Evolutionary conservation across 2,888 invertebrate genomes (phyloP), one percentile per base, ranked within the genome.

Genomic region (Troides aeacus): DNA sequence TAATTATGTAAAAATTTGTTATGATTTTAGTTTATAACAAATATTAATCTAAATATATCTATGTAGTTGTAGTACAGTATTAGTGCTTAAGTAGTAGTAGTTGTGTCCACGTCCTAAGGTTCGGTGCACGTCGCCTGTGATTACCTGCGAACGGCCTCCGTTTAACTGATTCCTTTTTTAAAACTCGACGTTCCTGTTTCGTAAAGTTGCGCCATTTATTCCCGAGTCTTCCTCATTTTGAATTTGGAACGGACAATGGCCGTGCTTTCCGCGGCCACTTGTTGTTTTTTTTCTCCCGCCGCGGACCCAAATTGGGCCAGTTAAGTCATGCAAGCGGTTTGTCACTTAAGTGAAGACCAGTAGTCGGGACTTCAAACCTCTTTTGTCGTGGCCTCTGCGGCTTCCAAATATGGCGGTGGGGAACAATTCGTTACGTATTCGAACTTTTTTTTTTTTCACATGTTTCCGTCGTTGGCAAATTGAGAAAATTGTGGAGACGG

Each of bases 131-230:
- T 90, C 87, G 84, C 84, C 86, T 83, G 90, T 90, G 92, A 92
- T 92, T 92, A 92, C 90, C 84, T 84, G 90, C 87, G 80, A 91
- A 91, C 88, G 89, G 90, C 87, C 87, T 83, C 90, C 86, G 90
- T 90, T 90, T 90, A 91, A 90, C 80, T 82, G 86, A 89, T 86
- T 88, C 90, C 88, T 85, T 90, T 91, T 90, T 90, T 85, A 83
- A 90, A 91, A 89, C 87, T 85, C 79, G 84, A 85, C 89, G 89
- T 88, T 90, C 90, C 89, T 89, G 89, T 90, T 90, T 88, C 79
- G 81, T 87, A 80, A 90, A 87, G 86, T 85, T 79, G 86, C 80
- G 74, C 88, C 90, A 90, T 90, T 70, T 92, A 92, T 87, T 89
- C 85, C 87, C 83, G 83, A 84, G 84, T 84, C 89, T 91, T 89